These are phyloP conservation scores for Aproaerema taeniolella DNA, from an alignment of 2,888 invertebrate genomes.

Conservation along the genomic window DNA sequence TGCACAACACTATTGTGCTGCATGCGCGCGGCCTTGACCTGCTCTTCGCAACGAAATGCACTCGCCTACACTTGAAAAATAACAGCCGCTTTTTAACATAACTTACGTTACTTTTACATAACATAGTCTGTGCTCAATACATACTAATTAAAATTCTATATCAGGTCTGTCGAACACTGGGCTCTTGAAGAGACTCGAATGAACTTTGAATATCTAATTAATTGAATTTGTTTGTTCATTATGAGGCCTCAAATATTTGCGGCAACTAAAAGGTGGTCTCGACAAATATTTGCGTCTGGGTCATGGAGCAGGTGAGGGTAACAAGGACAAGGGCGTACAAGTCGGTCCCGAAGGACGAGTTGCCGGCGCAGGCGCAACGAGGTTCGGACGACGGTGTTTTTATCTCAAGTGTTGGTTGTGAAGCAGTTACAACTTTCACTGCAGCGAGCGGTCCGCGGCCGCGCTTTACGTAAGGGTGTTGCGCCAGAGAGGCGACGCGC, in stretches of 20 bases:
- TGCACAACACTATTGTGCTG: conserved; percentile 53
- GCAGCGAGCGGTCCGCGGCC: conserved; percentile 39
- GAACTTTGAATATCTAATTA: neutral
- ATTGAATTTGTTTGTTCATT: conserved; percentile 4
- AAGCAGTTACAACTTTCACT: conserved; percentile 62
- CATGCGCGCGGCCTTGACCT: conserved; percentile 55
- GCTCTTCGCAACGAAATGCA: conserved; percentile 57
- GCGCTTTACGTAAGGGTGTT: conserved; percentile 71
- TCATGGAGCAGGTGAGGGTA: no score
- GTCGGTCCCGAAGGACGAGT: no score
- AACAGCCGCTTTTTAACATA: conserved; percentile 23
- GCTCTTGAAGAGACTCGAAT: no score
- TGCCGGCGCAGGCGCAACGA: no score
- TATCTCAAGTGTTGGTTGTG: conserved; percentile 36
- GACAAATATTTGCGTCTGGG: conserved; percentile 3
- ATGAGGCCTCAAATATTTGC: conserved; percentile 6
- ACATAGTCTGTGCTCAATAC: conserved; percentile 14
- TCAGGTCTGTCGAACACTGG: no score
- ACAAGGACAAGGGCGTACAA: conserved; percentile 8
- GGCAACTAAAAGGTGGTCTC: conserved; percentile 3
- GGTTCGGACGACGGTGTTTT: conserved; percentile 23
- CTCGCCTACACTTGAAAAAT: conserved; percentile 48
- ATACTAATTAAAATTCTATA: conserved; percentile 10
- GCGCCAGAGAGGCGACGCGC: conserved; percentile 47
- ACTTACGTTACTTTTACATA: conserved; percentile 20